Evolutionary conservation across 92 coral and sea anemone genomes (phyloP).

Genomic region (Palythoa heliodiscus): DNA sequence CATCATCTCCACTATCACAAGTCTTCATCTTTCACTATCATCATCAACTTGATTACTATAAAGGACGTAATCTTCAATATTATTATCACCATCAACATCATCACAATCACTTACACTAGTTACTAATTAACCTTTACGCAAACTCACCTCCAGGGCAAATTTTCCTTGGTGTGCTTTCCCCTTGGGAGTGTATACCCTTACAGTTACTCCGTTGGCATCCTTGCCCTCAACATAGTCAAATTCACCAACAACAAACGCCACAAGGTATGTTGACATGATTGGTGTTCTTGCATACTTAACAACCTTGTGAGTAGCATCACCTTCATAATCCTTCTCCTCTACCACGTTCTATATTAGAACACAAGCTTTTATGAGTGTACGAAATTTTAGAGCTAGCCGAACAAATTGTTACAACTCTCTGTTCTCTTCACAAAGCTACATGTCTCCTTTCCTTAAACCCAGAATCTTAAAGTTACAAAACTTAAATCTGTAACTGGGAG

Average conservation of each 20-base stretch:
- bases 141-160: slow-evolving; percentile 92
- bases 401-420: too few relatives aligned
- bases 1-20: not conserved
- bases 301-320: slow-evolving; percentile 65
- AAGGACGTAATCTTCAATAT: not conserved
- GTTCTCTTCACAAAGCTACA: too few relatives aligned
- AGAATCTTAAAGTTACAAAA: too few relatives aligned
- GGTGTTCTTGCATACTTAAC: slow-evolving; percentile 93
- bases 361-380: not conserved
- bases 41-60: not conserved
- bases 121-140: not conserved
- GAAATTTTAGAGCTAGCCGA: too few relatives aligned
- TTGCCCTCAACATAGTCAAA: slow-evolving; percentile 95
- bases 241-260: slow-evolving; percentile 99
- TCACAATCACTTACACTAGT: not conserved
- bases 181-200: slow-evolving; percentile 97
- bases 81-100: not conserved
- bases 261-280: slow-evolving; percentile 92
- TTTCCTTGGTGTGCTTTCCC: slow-evolving; percentile 89
- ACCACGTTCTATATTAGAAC: slow-evolving; percentile 71
- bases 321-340: slow-evolving; percentile 81
- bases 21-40: not conserved
- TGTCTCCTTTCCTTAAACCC: too few relatives aligned
- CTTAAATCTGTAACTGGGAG: too few relatives aligned
- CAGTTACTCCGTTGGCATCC: slow-evolving; percentile 83